Evolutionary conservation across 2,797 vertebrate genomes (phyloP), one percentile per base, ranked within the genome.

Genomic region (Acomys russatus): DNA sequence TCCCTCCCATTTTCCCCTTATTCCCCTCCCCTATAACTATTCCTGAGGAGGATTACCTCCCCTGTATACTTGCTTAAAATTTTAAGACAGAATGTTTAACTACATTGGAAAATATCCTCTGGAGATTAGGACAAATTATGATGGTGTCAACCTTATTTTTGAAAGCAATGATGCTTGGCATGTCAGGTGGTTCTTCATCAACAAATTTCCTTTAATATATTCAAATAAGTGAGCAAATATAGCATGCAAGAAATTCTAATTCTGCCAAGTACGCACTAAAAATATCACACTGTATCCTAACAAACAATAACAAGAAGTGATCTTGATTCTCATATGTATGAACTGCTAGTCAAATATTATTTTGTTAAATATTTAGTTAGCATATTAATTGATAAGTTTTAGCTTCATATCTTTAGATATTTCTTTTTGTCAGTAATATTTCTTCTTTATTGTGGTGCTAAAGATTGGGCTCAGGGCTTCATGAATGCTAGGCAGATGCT

Each of bases 11-110:
- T n/a, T n/a, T n/a, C n/a, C n/a, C n/a, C n/a, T n/a, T n/a, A n/a
- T n/a, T n/a, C n/a, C n/a, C n/a, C n/a, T n/a, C n/a, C n/a, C n/a
- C n/a, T n/a, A n/a, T n/a, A n/a, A n/a, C n/a, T n/a, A n/a, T n/a
- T n/a, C n/a, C n/a, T n/a, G n/a, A n/a, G n/a, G n/a, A n/a, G n/a
- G n/a, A n/a, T n/a, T n/a, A n/a, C n/a, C n/a, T n/a, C n/a, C n/a
- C n/a, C n/a, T n/a, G n/a, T 14, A 88, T 6, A 90, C 92, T 96
- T 96, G 10, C 51, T 96, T 96, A 94, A 96, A 68, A 96, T 96
- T 28, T 1, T 70, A 66, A 91, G 22, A 73, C 77, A 71, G 0
- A 94, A 28, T 90, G 23, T 15, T 92, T 7, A 92, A 33, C 9
- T 54, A 64, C 56, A 64, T 68, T 80, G 0, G 28, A 74, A 84